A percentile compares a stretch with the other conserved stretches of the same genome.
Evolutionary conservation across 92 coral and sea anemone genomes (phyloP).

Genomic region (Porites rus): DNA sequence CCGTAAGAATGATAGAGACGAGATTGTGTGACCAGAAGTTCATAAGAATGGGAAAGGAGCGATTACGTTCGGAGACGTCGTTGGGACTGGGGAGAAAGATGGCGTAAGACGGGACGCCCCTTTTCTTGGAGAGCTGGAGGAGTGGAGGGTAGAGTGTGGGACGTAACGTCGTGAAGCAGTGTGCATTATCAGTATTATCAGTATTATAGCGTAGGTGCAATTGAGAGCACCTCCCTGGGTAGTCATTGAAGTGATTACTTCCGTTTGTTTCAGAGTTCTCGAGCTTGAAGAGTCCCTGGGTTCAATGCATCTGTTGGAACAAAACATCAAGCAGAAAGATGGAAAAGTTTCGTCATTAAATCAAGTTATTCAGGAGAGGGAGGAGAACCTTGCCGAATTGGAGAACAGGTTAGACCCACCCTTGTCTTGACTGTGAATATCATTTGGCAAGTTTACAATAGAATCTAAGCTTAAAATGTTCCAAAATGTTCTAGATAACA

Average conservation of each 20-base stretch:
- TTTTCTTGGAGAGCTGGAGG: too few species aligned
- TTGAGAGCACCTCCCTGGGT: neutral
- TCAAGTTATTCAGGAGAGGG: constrained; percentile 70
- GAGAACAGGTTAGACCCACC: constrained; percentile 73
- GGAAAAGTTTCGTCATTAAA: constrained; percentile 73
- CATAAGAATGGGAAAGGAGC: too few species aligned
- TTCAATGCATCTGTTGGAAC: constrained; percentile 73
- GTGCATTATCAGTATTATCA: too few species aligned
- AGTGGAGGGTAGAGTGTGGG: too few species aligned
- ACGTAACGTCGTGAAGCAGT: too few species aligned
- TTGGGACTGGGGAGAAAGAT: too few species aligned
- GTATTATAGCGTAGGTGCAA: neutral
- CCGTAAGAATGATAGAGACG: too few species aligned
- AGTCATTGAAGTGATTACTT: neutral
- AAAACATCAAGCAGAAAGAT: constrained; percentile 73
- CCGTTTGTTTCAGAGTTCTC: constrained; percentile 48
- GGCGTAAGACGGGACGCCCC: too few species aligned
- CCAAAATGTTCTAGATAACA: too few species aligned
- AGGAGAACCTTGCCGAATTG: constrained; percentile 81
- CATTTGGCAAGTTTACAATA: neutral
- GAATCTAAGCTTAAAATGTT: too few species aligned
- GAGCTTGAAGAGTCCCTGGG: constrained; percentile 78
- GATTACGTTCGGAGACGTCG: too few species aligned
- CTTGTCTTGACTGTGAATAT: neutral
- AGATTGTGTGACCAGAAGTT: too few species aligned